phyloP scores from a whole-genome alignment of 2,113 vertebrate species.

The Zapornia atra region DNA sequence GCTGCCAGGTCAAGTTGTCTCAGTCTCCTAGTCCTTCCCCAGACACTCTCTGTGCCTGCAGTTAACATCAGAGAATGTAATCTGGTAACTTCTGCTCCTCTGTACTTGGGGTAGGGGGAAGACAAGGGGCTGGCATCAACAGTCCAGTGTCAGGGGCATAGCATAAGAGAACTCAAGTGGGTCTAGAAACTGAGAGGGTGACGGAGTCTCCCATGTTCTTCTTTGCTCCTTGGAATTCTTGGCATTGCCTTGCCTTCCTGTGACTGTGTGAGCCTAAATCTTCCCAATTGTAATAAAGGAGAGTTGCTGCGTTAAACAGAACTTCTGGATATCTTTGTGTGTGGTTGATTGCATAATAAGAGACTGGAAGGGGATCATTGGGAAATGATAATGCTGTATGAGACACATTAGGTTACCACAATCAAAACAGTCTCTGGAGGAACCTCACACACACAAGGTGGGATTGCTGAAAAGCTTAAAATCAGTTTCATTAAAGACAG shows the following conservation, averaged over 20 bases:
- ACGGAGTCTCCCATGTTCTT: not conserved
- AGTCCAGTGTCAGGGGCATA: not conserved
- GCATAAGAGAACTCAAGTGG: not conserved
- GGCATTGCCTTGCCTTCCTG: not conserved
- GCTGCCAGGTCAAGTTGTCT: not conserved
- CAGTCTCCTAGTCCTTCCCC: not conserved
- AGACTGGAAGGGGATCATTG: not conserved
- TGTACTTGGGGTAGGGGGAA: rapidly evolving
- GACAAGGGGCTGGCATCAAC: not conserved
- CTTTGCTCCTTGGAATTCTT: not conserved
- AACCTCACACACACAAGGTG: not conserved
- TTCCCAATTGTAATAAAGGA: not conserved
- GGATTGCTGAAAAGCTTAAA: not conserved
- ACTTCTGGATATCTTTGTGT: not conserved
- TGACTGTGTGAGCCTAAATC: not conserved
- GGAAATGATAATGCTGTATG: not conserved
- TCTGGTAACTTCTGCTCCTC: not conserved
- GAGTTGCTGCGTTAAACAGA: not conserved
- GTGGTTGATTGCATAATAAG: not conserved
- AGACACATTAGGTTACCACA: not conserved
- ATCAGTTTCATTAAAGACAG: conserved; percentile 14
- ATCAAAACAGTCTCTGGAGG: not conserved
- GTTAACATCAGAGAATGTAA: not conserved
- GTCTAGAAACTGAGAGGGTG: not conserved
- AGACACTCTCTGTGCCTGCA: not conserved